A percentile compares a stretch with the other conserved stretches of the same genome.
phyloP scores from a whole-genome alignment of 2,888 invertebrate genomes.

The Abscondita cerata region DNA sequence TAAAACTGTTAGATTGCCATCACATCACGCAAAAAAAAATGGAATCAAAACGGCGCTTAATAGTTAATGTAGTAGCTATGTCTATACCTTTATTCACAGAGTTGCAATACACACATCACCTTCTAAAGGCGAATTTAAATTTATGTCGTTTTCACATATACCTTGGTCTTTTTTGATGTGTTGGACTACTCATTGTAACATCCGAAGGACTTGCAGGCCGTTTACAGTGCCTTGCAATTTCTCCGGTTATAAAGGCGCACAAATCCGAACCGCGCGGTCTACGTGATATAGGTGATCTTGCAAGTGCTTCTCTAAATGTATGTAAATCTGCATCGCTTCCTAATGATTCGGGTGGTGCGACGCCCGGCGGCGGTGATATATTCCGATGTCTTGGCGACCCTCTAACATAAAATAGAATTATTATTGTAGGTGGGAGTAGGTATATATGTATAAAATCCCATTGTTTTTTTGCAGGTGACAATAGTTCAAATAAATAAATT shows the following conservation, averaged over 20 bases:
- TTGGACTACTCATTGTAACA: constrained; percentile 80
- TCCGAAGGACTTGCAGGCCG: constrained; percentile 73
- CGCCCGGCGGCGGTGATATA: constrained; percentile 60
- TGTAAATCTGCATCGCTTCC: constrained; percentile 68
- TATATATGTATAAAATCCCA: no score
- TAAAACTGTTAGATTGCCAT: not conserved
- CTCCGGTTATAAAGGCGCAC: constrained; percentile 75
- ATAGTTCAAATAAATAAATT: no score
- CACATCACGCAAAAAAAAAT: not conserved
- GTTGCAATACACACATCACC: constrained; percentile 17
- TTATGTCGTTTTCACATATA: constrained; percentile 65
- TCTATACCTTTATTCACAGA: constrained; percentile 23
- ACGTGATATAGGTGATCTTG: constrained; percentile 63
- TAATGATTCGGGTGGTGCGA: constrained; percentile 45
- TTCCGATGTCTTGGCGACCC: constrained; percentile 63
- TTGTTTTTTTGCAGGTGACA: no score
- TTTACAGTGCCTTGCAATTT: constrained; percentile 77
- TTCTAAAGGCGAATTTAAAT: constrained; percentile 34
- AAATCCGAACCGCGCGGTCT: constrained; percentile 63
- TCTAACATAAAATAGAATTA: constrained; percentile 45
- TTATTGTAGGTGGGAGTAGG: no score
- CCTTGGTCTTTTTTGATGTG: constrained; percentile 75
- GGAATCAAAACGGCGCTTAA: not conserved
- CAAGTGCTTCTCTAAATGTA: constrained; percentile 78
- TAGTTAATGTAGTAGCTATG: constrained; percentile 10